A percentile compares a stretch with the other conserved stretches of the same genome.
Conservation (phyloP, 2,797 vertebrate species). For the Myotis vivesi region DNA sequence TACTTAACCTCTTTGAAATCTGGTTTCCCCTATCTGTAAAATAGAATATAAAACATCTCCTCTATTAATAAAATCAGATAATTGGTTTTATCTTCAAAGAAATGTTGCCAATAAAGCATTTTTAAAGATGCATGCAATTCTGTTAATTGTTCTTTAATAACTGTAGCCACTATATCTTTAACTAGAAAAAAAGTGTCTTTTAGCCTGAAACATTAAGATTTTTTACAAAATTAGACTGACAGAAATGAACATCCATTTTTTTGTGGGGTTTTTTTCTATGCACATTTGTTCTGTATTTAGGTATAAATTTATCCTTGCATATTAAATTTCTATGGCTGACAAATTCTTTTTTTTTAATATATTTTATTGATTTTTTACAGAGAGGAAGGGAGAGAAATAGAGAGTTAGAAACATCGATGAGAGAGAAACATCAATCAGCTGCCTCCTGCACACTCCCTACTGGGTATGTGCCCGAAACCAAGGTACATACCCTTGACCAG, state of each 20-base stretch:
- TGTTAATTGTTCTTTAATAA: constrained; percentile 21
- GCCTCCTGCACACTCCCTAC: too few relatives aligned
- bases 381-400: too few relatives aligned
- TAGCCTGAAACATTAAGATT: background rate
- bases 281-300: background rate
- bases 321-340: constrained; percentile 10
- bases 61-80: background rate
- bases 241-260: constrained; percentile 34
- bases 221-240: constrained; percentile 22
- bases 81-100: constrained; percentile 15
- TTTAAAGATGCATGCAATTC: background rate
- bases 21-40: background rate
- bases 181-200: background rate
- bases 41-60: background rate
- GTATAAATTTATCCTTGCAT: background rate
- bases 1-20: background rate
- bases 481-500: too few relatives aligned
- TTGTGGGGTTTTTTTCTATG: background rate
- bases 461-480: too few relatives aligned
- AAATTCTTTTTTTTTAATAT: background rate
- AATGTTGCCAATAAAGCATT: constrained; percentile 5
- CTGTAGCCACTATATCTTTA: background rate
- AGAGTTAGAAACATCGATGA: too few relatives aligned
- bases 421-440: too few relatives aligned
- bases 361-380: too few relatives aligned